A percentile compares a stretch with the other conserved stretches of the same genome.
phyloP scores from a whole-genome alignment of 2,113 vertebrate species.

The Ageneiosus marmoratus region DNA sequence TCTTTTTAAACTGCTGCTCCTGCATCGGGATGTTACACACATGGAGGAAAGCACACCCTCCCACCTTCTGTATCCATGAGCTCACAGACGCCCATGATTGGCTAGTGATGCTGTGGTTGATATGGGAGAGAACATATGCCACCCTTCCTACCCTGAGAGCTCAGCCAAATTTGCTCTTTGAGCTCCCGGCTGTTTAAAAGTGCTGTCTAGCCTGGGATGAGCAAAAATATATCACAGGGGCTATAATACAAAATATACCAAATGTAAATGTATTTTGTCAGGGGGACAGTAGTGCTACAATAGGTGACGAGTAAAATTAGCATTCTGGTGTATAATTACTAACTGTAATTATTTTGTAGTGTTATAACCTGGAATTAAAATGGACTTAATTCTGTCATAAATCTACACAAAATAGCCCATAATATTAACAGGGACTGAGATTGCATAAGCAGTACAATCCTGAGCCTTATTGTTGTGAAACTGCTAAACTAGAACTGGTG shows the following conservation, averaged over 20 bases:
- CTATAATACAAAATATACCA: background rate
- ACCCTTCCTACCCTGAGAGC: no score
- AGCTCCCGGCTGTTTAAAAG: background rate
- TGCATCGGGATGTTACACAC: no score
- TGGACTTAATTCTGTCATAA: background rate
- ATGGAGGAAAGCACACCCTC: no score
- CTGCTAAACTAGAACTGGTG: background rate
- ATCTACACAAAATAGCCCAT: background rate
- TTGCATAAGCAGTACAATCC: background rate
- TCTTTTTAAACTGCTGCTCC: no score
- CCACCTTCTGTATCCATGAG: no score
- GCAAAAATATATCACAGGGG: background rate
- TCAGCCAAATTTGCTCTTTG: no score
- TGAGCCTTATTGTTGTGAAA: background rate
- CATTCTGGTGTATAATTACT: background rate
- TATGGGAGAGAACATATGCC: no score
- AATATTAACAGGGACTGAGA: background rate
- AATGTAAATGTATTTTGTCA: background rate
- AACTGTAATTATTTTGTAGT: background rate
- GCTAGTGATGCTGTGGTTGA: no score
- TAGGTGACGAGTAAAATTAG: background rate
- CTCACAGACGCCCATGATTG: no score
- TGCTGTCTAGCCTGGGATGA: background rate
- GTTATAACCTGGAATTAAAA: background rate
- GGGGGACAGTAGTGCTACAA: background rate